Conservation (phyloP, 2,888 invertebrate species). For the Drosophila leonis region DNA sequence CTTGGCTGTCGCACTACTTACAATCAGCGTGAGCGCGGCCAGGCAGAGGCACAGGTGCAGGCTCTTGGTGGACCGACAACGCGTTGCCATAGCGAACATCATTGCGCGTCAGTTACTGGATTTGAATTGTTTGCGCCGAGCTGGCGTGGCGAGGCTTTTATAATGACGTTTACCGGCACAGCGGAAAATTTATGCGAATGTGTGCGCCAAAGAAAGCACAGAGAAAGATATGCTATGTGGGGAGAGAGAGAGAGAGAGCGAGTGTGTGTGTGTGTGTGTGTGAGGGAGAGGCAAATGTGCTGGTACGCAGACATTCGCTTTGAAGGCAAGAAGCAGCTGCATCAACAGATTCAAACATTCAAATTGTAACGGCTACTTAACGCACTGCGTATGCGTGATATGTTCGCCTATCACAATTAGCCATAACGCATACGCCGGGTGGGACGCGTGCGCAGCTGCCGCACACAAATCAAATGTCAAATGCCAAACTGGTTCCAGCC, state of each 20-base stretch:
- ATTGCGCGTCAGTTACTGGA: slow-evolving; percentile 83
- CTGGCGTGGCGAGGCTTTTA: slow-evolving; percentile 83
- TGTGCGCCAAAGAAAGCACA: slow-evolving; percentile 60
- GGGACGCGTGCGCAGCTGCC: slow-evolving; percentile 25
- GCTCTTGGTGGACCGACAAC: slow-evolving; percentile 38
- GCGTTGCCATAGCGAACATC: slow-evolving; percentile 78
- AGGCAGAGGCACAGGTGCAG: slow-evolving; percentile 43
- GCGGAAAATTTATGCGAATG: slow-evolving; percentile 80
- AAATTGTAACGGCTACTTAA: slow-evolving; percentile 70
- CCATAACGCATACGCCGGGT: slow-evolving; percentile 50
- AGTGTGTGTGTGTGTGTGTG: not conserved
- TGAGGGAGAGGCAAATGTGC: slow-evolving; percentile 24
- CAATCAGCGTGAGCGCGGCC: slow-evolving; percentile 75
- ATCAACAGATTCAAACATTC: slow-evolving; percentile 49
- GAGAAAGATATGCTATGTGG: not conserved
- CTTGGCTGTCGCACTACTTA: slow-evolving; percentile 75
- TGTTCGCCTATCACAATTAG: slow-evolving; percentile 42
- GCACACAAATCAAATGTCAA: slow-evolving; percentile 58
- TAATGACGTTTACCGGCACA: slow-evolving; percentile 77
- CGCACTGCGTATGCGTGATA: slow-evolving; percentile 73
- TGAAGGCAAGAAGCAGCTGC: slow-evolving; percentile 5
- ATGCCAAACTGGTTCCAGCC: slow-evolving; percentile 42
- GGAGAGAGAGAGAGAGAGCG: slow-evolving; percentile 6
- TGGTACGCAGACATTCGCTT: slow-evolving; percentile 53
- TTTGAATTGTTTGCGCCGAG: slow-evolving; percentile 83